phyloP scores from a whole-genome alignment of 2,888 invertebrate genomes.

The Cosmopolites sordidus region DNA sequence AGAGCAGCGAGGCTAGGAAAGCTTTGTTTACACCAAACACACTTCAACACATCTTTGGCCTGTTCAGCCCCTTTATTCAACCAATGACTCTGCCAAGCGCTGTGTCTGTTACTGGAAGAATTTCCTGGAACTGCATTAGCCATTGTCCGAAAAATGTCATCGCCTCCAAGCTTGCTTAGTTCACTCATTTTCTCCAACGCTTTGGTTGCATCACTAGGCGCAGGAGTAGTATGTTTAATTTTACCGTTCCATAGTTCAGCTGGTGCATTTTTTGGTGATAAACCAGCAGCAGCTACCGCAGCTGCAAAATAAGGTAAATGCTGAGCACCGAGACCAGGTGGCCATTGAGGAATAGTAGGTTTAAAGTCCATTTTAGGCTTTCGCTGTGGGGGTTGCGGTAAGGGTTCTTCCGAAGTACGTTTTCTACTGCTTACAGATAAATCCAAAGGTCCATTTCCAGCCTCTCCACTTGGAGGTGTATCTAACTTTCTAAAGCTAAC shows the following conservation, averaged over 20 bases:
- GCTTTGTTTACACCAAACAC: conserved; percentile 97
- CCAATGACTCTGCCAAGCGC: conserved; percentile 98
- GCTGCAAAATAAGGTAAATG: conserved; percentile 77
- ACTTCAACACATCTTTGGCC: conserved; percentile 92
- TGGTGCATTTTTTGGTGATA: conserved; percentile 67
- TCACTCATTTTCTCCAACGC: conserved; percentile 90
- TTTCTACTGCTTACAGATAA: conserved; percentile 74
- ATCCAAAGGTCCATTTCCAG: conserved; percentile 70
- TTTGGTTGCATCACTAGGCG: conserved; percentile 79
- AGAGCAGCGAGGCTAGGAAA: conserved; percentile 91
- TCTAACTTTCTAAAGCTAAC: conserved; percentile 68
- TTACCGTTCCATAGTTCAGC: conserved; percentile 63
- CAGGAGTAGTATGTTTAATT: conserved; percentile 66
- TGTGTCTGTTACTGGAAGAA: conserved; percentile 65
- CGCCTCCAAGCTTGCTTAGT: conserved; percentile 78
- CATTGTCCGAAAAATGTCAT: conserved; percentile 66
- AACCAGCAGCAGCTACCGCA: conserved; percentile 65
- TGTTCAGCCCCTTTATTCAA: conserved; percentile 92
- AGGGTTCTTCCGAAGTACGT: conserved; percentile 55
- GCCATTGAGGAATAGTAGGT: conserved; percentile 67
- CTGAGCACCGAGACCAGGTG: conserved; percentile 69
- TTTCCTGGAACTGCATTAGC: conserved; percentile 53
- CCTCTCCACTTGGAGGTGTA: conserved; percentile 53
- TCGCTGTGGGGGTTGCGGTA: conserved; percentile 62
- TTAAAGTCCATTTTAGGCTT: conserved; percentile 68